These are phyloP conservation scores for Macrotrachela quadricornifera DNA, from an alignment of 1,140 invertebrate species.

Conservation along the genomic window DNA sequence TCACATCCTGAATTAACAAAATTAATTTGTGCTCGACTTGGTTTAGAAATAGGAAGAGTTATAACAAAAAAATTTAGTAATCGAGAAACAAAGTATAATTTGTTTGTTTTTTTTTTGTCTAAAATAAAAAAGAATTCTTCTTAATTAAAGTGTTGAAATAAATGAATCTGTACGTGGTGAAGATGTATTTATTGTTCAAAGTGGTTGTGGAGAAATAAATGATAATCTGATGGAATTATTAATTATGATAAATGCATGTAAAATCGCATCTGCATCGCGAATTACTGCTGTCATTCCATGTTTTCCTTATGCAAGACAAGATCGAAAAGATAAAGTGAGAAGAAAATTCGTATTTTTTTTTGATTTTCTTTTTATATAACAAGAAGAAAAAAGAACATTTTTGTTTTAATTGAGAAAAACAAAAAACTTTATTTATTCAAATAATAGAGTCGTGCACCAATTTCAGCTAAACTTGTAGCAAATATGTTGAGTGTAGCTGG, in stretches of 20 bases:
- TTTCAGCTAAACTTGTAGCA: slow-evolving; percentile 89
- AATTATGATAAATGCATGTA: slow-evolving; percentile 99
- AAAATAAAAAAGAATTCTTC: slow-evolving; percentile 1
- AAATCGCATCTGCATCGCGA: slow-evolving; percentile 86
- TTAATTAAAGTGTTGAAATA: slow-evolving; percentile 67
- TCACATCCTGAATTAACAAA: slow-evolving; percentile 84
- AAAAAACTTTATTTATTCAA: neutral
- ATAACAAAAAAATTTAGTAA: slow-evolving; percentile 96
- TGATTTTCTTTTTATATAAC: too few relatives aligned
- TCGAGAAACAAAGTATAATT: slow-evolving; percentile 73
- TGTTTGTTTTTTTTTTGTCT: slow-evolving; percentile 8
- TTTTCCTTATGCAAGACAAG: slow-evolving; percentile 93
- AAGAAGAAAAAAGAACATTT: too few relatives aligned
- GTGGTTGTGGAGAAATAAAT: slow-evolving; percentile 87
- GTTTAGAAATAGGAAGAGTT: slow-evolving; percentile 78
- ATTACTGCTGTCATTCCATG: slow-evolving; percentile 95
- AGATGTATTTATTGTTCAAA: slow-evolving; percentile 97
- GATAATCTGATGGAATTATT: slow-evolving; percentile 96
- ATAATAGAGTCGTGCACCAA: slow-evolving; percentile 73
- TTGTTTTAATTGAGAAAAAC: neutral
- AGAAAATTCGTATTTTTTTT: neutral
- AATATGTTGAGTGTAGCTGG: slow-evolving; percentile 95
- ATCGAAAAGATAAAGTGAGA: slow-evolving; percentile 83
- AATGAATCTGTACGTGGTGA: slow-evolving; percentile 92
- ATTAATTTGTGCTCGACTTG: slow-evolving; percentile 71